phyloP scores from a whole-genome alignment of 2,888 invertebrate genomes.

The Drosophila histrio region DNA sequence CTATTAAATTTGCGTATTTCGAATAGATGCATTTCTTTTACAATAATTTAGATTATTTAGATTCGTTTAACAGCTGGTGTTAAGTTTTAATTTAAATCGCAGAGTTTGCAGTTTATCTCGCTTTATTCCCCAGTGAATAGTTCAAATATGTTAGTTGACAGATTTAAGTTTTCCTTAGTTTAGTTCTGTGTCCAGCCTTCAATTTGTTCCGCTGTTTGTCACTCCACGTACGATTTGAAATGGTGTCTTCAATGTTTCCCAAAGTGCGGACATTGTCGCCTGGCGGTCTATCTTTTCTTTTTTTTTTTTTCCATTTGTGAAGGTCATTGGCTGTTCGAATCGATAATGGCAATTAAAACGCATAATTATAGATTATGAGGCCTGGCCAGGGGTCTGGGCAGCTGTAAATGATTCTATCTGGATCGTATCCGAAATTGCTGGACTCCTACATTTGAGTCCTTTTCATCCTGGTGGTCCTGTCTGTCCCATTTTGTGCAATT shows the following conservation, averaged over 20 bases:
- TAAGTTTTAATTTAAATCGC: not conserved
- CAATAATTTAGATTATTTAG: too few relatives aligned
- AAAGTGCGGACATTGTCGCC: conserved; percentile 37
- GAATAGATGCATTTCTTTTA: too few relatives aligned
- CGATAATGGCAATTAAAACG: conserved; percentile 69
- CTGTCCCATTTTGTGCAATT: conserved; percentile 47
- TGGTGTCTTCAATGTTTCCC: conserved; percentile 6
- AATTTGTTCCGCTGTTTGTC: conserved; percentile 13
- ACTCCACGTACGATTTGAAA: not conserved
- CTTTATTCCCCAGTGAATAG: not conserved
- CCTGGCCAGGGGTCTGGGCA: not conserved
- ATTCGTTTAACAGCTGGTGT: not conserved
- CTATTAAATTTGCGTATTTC: too few relatives aligned
- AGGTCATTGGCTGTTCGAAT: conserved; percentile 55
- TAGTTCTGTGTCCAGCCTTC: conserved; percentile 1
- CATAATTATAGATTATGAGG: conserved; percentile 66
- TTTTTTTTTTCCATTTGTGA: too few relatives aligned
- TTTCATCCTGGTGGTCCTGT: conserved; percentile 27
- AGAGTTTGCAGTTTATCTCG: not conserved
- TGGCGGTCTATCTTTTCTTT: too few relatives aligned
- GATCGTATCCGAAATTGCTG: not conserved
- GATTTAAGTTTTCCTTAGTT: not conserved
- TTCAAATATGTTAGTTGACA: not conserved
- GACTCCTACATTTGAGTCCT: too few relatives aligned
- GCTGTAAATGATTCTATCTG: not conserved